Evolutionary conservation across 2,888 invertebrate genomes (phyloP).

Genomic region (Spodoptera littoralis): DNA sequence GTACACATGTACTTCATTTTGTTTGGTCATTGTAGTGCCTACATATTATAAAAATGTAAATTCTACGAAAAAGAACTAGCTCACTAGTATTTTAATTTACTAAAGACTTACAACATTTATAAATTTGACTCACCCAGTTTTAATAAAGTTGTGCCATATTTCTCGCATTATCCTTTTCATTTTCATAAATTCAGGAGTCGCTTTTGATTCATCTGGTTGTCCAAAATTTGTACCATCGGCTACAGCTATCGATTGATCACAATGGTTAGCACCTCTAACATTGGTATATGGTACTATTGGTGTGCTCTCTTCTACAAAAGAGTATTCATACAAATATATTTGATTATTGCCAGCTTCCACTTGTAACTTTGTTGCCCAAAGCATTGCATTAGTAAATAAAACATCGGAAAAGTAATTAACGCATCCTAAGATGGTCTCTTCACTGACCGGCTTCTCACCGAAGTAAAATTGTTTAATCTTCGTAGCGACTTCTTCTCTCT

Average conservation of each 20-base stretch:
- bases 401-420: slow-evolving; percentile 76
- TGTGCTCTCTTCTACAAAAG: slow-evolving; percentile 61
- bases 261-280: slow-evolving; percentile 62
- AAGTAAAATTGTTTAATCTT: slow-evolving; percentile 69
- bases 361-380: slow-evolving; percentile 61
- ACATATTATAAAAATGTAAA: too few relatives aligned
- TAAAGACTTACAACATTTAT: too few relatives aligned
- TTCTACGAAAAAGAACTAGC: too few relatives aligned
- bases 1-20: too few relatives aligned
- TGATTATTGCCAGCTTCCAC: slow-evolving; percentile 65
- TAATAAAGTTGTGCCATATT: slow-evolving; percentile 69
- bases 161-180: slow-evolving; percentile 60
- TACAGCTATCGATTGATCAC: slow-evolving; percentile 61
- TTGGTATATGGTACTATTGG: slow-evolving; percentile 59
- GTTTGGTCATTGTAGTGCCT: too few relatives aligned
- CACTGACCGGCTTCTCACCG: slow-evolving; percentile 58
- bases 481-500: slow-evolving; percentile 62
- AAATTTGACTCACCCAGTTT: slow-evolving; percentile 29
- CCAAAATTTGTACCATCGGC: slow-evolving; percentile 42
- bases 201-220: slow-evolving; percentile 14
- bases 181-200: slow-evolving; percentile 53
- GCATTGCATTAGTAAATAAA: slow-evolving; percentile 58
- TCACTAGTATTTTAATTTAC: neutral
- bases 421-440: slow-evolving; percentile 60
- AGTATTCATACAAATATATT: slow-evolving; percentile 71